Conservation (phyloP, 1,140 invertebrate species). For the Aleiodes sp. region DNA sequence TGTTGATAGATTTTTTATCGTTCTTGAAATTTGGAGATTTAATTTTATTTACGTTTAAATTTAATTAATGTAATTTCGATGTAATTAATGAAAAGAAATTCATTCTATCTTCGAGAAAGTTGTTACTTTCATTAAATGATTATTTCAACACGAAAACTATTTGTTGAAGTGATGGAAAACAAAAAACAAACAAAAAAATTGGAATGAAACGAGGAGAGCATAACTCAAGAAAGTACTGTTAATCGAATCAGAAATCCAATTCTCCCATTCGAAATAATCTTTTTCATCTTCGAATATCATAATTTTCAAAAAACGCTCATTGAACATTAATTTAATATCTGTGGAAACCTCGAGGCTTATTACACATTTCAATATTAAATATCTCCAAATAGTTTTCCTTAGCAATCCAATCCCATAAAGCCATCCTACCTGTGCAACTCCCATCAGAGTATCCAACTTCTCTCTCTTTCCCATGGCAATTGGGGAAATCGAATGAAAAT, state of each 20-base stretch:
- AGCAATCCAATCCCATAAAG: constrained; percentile 4
- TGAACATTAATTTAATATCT: no score
- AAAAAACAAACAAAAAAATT: no score
- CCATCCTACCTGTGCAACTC: neutral
- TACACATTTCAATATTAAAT: neutral
- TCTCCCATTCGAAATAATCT: no score
- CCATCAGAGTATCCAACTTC: neutral
- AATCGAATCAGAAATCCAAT: no score
- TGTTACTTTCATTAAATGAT: no score
- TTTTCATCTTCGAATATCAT: no score
- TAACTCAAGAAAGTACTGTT: no score
- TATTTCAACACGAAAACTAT: no score
- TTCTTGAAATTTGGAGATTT: neutral
- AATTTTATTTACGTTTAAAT: neutral
- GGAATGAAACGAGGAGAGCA: no score
- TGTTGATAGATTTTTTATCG: neutral
- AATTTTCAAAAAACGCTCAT: no score
- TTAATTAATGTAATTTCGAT: neutral
- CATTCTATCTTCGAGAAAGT: no score
- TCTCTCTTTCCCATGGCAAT: constrained; percentile 2
- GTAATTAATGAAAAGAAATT: neutral
- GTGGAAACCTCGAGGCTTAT: neutral
- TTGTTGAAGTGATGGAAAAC: no score
- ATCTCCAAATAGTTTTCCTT: neutral
- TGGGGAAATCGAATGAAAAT: constrained; percentile 32